A percentile compares a stretch with the other conserved stretches of the same genome.
These are phyloP conservation scores for Drosophila teissieri DNA, from an alignment of 1,140 invertebrate genomes.

Conservation along the genomic window DNA sequence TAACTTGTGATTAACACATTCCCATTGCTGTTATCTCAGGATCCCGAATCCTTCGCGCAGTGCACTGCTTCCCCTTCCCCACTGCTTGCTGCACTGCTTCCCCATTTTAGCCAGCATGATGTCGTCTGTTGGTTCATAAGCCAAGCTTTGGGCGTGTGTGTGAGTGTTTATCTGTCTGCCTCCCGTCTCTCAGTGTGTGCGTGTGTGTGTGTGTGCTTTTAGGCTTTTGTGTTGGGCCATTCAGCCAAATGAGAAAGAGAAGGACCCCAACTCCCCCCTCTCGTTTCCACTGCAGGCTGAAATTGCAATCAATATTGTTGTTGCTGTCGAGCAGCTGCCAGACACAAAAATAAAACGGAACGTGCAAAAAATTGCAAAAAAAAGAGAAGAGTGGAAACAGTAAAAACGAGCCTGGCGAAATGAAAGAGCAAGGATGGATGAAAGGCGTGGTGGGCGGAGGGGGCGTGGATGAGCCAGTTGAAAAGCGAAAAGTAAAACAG, in stretches of 20 bases:
- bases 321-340: slow-evolving; percentile 75
- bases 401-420: slow-evolving; percentile 75
- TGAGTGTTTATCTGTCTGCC: slow-evolving; percentile 50
- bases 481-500: slow-evolving; percentile 51
- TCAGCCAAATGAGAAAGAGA: slow-evolving; percentile 47
- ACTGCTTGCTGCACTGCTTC: slow-evolving; percentile 14
- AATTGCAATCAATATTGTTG: slow-evolving; percentile 81
- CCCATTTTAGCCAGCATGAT: slow-evolving; percentile 34
- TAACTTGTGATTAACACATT: too few relatives aligned
- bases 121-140: slow-evolving; percentile 62
- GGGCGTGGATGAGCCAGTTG: slow-evolving; percentile 50
- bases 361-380: slow-evolving; percentile 32
- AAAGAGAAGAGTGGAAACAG: slow-evolving; percentile 64
- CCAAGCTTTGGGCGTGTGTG: slow-evolving; percentile 46
- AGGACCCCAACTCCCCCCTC: slow-evolving; percentile 24
- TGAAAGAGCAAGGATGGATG: slow-evolving; percentile 51
- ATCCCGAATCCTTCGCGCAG: not conserved
- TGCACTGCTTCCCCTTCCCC: slow-evolving; percentile 4
- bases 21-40: not conserved
- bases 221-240: slow-evolving; percentile 73
- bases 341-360: slow-evolving; percentile 75
- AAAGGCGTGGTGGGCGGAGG: slow-evolving; percentile 18
- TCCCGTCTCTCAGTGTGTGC: slow-evolving; percentile 8
- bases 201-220: slow-evolving; percentile 66
- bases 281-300: slow-evolving; percentile 56